Base-by-base conservation (phyloP, 2,888 invertebrate genomes). In the Emmelina monodactyla region DNA sequence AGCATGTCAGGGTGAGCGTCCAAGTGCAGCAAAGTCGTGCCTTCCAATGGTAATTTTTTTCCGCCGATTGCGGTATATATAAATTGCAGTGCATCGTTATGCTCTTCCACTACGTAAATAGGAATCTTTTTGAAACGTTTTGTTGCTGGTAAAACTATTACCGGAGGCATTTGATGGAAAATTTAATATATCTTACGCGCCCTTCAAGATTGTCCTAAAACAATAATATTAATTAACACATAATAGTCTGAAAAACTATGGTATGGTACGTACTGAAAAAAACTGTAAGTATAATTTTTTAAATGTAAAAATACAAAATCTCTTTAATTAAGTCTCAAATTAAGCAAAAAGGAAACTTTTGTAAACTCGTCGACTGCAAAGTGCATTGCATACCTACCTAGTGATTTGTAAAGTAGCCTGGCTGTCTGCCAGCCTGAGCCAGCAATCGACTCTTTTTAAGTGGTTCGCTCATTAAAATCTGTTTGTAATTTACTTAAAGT, bases 1-100 rank as follows among this genome's bases (percentile, higher is more conserved):
- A 94, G 84, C 85, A 96, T 85, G 58, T 96, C 96, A 3, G 95
- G 95, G 73, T 96, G 96, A 0, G 95, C 92, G 65, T 96, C 96
- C 46, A 96, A 86, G 62, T 96, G 95, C 19, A 96, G 68, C 37
- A 96, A 72, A 1, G 87, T 84, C 36, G 88, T 88, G 31, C 87
- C 87, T 55, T 86, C 83, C 34, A 93, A 67, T 0, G 93, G 92
- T 40, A 96, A 78, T 62, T 89, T 88, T 54, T 91, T 92, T 2
- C 89, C 88, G 31, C 89, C 91, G 46, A 92, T 85, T 45, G 87
- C 88, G 2, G 88, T 84, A 62, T 92, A 91, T 46, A 92, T 86
- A 58, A 87, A 88, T 44, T 88, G 88, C 43, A 91, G 63, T 14
- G 87, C 89, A 50, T 91, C 89, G 63, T 92, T 85, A 64, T 92